phyloP scores from a whole-genome alignment of 2,888 invertebrate species.

The Agrotis segetum region DNA sequence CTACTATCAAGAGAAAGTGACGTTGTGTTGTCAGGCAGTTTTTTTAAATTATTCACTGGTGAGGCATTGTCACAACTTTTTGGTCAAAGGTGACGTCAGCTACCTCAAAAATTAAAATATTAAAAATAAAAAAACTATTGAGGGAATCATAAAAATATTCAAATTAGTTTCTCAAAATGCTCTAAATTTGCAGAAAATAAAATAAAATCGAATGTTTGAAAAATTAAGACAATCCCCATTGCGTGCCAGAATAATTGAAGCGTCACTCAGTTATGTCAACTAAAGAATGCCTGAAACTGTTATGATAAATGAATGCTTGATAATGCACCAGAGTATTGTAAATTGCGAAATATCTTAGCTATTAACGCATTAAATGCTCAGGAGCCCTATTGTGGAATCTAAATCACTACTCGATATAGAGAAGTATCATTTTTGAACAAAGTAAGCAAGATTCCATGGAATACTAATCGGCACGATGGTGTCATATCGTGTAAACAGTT shows the following conservation, averaged over 20 bases:
- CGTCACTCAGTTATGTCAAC: neutral
- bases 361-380: slow-evolving; percentile 19
- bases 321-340: slow-evolving; percentile 3
- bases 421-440: slow-evolving; percentile 22
- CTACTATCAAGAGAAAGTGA: no score
- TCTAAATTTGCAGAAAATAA: no score
- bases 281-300: slow-evolving; percentile 3
- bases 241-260: slow-evolving; percentile 24
- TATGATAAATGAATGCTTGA: slow-evolving; percentile 4
- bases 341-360: slow-evolving; percentile 24
- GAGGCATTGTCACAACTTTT: no score
- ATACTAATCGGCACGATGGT: slow-evolving; percentile 16
- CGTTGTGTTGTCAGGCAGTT: no score
- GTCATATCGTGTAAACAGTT: slow-evolving; percentile 11
- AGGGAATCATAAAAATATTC: no score
- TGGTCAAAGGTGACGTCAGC: no score
- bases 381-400: slow-evolving; percentile 4
- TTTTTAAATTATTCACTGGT: no score
- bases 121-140: no score
- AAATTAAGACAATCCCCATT: no score
- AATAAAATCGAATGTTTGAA: no score
- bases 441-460: slow-evolving; percentile 20
- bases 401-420: slow-evolving; percentile 7
- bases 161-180: no score
- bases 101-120: no score